A percentile compares a stretch with the other conserved stretches of the same genome.
phyloP scores from a whole-genome alignment of 1,140 invertebrate genomes.

The Pentalonia nigronervosa region DNA sequence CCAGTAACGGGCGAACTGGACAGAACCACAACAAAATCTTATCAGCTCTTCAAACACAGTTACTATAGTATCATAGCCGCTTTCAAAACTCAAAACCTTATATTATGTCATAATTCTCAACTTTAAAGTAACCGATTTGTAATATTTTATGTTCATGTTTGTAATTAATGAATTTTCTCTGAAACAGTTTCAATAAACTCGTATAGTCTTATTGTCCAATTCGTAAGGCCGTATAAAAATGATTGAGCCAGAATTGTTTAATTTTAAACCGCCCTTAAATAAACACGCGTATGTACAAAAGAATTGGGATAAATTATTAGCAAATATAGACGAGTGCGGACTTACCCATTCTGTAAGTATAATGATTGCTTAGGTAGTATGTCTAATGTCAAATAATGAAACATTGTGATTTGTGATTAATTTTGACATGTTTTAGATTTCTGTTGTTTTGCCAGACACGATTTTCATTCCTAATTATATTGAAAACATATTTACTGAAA shows the following conservation, averaged over 20 bases:
- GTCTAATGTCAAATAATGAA: neutral
- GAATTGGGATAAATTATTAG: slow-evolving; percentile 32
- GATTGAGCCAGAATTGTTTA: slow-evolving; percentile 45
- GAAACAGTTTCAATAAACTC: neutral
- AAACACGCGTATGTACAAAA: slow-evolving; percentile 28
- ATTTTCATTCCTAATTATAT: slow-evolving; percentile 25
- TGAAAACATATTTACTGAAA: slow-evolving; percentile 42
- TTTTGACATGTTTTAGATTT: slow-evolving; percentile 5
- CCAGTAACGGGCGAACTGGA: too few species aligned
- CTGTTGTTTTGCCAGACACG: slow-evolving; percentile 27
- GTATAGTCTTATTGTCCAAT: neutral
- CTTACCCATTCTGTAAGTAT: slow-evolving; percentile 45
- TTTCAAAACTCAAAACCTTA: too few species aligned
- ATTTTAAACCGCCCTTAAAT: neutral
- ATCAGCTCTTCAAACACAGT: too few species aligned
- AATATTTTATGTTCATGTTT: neutral
- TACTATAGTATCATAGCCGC: too few species aligned
- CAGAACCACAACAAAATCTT: too few species aligned
- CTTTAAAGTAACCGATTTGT: neutral
- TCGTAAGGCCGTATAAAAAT: neutral
- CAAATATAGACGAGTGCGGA: neutral
- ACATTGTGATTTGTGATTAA: neutral
- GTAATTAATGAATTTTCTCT: neutral
- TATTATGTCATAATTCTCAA: neutral
- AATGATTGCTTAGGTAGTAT: neutral